phyloP scores from a whole-genome alignment of 2,113 vertebrate genomes.

The Actinemys pallida region DNA sequence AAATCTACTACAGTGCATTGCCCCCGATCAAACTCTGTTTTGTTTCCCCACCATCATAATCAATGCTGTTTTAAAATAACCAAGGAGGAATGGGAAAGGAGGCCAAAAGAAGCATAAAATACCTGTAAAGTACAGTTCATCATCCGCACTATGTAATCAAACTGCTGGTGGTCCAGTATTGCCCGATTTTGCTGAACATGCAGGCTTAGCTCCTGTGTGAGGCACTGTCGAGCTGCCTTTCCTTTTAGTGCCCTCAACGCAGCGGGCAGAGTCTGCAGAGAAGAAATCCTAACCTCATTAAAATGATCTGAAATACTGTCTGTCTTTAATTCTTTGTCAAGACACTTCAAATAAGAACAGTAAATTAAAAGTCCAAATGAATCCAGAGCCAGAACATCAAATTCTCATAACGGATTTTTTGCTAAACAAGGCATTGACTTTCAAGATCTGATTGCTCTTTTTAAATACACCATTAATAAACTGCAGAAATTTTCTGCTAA shows the following conservation, averaged over 20 bases:
- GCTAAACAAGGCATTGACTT: not conserved
- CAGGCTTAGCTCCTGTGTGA: slow-evolving; percentile 91
- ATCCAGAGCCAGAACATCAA: not conserved
- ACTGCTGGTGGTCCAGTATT: slow-evolving; percentile 97
- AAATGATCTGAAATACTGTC: not conserved
- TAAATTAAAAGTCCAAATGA: not conserved
- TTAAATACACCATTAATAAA: not conserved
- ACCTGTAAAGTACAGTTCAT: slow-evolving; percentile 99
- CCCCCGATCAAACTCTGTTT: not conserved
- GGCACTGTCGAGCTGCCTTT: slow-evolving; percentile 94
- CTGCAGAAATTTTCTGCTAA: not conserved
- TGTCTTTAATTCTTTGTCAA: not conserved
- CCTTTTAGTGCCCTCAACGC: slow-evolving; percentile 95
- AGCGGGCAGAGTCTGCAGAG: slow-evolving; percentile 91
- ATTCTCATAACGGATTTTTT: not conserved
- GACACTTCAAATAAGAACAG: not conserved
- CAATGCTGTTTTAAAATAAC: not conserved
- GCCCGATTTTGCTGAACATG: slow-evolving; percentile 95
- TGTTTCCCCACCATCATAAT: not conserved
- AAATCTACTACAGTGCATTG: accelerated
- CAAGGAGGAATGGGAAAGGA: not conserved
- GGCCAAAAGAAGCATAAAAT: not conserved
- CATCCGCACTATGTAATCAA: slow-evolving; percentile 95
- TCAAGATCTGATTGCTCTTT: not conserved
- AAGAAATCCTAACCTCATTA: slow-evolving; percentile 26